Base-by-base conservation (phyloP, 2,113 vertebrate genomes). In the Prunella fulvescens region DNA sequence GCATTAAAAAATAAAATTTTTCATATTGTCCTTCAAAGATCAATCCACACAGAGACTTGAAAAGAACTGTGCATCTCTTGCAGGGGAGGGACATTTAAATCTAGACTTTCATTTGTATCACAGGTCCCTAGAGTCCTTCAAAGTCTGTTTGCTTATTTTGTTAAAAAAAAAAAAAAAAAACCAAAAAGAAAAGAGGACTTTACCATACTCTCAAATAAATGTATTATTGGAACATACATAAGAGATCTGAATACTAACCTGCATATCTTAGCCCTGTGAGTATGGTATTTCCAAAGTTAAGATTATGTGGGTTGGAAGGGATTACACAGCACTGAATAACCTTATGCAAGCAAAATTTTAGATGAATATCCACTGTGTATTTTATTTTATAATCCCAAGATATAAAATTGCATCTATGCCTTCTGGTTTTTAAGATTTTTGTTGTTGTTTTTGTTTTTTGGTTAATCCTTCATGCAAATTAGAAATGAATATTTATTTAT, bases 361-460 rank as follows among this genome's bases (percentile, higher is more conserved):
- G 83, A 97, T 96, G 72, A 97, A 82, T 94, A 96, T 96, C 81
- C 72, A 80, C 92, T 96, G 70, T 95, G 67, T 91, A 45, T 94
- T 96, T 93, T 96, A 72, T 96, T 93, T 97, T 93, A 88, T 96
- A 98, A 98, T 97, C 95, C 96, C 73, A 88, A 95, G 40, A 95
- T 77, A 74, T 40, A 97, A 96, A 98, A 98, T 92, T 96, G 81
- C 77, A 97, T 97, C 92, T 93, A 85, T 90, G 56, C 39, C 39
- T 92, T 81, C 93, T 97, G 79, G 97, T 96, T 96, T 85, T 28
- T 7, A 89, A 91, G 83, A 51, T 83, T 14, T 14, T 37, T 35
- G 5, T 35, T 35, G 14, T 60, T 61, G 25, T 13, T 60, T 15
- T 7, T 45, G 28, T 88, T 37, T 47, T n/a, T 57, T 26, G 8